These are phyloP conservation scores for Phasia obesa DNA, from an alignment of 2,888 invertebrate species.

Conservation along the genomic window DNA sequence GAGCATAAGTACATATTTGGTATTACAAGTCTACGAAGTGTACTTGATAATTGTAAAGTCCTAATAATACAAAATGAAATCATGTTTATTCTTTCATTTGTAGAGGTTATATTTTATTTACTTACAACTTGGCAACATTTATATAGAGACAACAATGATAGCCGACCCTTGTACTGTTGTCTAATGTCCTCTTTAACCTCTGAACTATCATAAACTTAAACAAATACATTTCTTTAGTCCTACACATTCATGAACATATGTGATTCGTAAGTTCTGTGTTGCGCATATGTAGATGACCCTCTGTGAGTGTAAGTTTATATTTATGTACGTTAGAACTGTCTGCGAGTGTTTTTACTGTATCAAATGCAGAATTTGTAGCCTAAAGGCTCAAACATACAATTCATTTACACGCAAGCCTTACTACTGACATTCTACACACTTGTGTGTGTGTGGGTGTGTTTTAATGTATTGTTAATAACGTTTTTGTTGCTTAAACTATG, in stretches of 20 bases:
- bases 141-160: constrained; percentile 41
- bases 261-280: neutral
- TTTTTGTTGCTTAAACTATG: constrained; percentile 25
- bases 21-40: neutral
- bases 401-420: constrained; percentile 8
- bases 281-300: constrained; percentile 13
- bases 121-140: constrained; percentile 44
- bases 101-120: constrained; percentile 42
- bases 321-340: neutral
- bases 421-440: neutral
- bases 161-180: constrained; percentile 41
- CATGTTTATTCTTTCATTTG: constrained; percentile 27
- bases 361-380: constrained; percentile 62
- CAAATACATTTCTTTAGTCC: neutral
- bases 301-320: neutral
- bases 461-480: constrained; percentile 2
- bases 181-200: constrained; percentile 62
- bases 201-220: constrained; percentile 45
- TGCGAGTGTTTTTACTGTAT: constrained; percentile 20
- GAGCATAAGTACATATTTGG: too few species aligned
- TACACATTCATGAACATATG: neutral
- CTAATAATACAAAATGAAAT: constrained; percentile 31
- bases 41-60: constrained; percentile 28
- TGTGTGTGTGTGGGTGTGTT: neutral
- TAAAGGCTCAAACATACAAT: constrained; percentile 56